A percentile compares a stretch with the other conserved stretches of the same genome.
Conservation (phyloP, 2,113 vertebrate genomes). For the Podarcis raffonei region DNA sequence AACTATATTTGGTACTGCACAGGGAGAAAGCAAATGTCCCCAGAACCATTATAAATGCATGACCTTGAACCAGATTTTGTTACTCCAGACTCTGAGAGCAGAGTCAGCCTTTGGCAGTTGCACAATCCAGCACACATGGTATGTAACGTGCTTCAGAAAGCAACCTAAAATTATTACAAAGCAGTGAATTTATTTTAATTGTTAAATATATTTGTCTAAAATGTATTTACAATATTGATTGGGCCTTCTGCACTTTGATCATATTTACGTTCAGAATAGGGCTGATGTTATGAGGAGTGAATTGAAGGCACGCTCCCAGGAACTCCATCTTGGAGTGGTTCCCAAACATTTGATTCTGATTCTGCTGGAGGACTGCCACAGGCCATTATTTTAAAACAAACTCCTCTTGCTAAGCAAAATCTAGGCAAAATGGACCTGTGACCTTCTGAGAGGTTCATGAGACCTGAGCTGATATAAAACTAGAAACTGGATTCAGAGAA, state of each 20-base stretch:
- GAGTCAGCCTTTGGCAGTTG: background rate
- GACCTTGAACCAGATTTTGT: background rate
- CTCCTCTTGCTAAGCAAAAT: background rate
- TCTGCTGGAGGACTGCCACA: background rate
- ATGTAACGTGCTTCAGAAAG: background rate
- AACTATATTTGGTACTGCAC: background rate
- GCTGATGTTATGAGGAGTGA: background rate
- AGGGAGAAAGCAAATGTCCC: background rate
- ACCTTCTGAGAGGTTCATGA: background rate
- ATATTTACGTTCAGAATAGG: background rate
- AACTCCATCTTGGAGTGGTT: background rate
- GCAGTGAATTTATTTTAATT: background rate
- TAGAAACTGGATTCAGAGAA: background rate
- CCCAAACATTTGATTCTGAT: background rate
- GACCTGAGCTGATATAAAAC: background rate
- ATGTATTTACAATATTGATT: background rate
- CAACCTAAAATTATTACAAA: background rate
- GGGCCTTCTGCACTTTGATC: background rate
- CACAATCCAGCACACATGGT: background rate
- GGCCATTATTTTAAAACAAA: background rate
- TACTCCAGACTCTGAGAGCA: background rate
- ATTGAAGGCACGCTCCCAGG: background rate
- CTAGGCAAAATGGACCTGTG: background rate
- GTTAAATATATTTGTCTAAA: background rate
- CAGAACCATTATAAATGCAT: background rate